Percentiles rank a stretch among this genome's conserved stretches.
phyloP scores from a whole-genome alignment of 2,797 vertebrate genomes.

The Microchirus variegatus region DNA sequence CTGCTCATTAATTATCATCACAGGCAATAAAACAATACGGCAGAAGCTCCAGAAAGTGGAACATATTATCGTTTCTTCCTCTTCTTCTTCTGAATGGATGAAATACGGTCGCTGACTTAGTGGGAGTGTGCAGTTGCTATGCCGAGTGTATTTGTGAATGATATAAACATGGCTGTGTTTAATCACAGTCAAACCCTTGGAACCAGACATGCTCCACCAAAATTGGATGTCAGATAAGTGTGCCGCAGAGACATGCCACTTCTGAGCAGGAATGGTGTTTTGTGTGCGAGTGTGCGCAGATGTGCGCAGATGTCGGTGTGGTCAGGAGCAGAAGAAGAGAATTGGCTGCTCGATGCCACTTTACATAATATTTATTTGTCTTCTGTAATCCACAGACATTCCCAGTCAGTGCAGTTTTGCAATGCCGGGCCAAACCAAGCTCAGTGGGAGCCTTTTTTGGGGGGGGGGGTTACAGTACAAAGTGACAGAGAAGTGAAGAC shows the following conservation, averaged over 20 bases:
- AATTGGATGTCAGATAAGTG: slow-evolving; percentile 29
- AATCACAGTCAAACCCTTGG: slow-evolving; percentile 32
- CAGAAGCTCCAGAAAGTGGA: slow-evolving; percentile 19
- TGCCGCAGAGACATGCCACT: slow-evolving; percentile 39
- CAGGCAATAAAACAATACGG: slow-evolving; percentile 4
- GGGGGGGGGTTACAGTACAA: slow-evolving; percentile 13
- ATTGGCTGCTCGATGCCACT: slow-evolving; percentile 32
- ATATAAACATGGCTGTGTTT: slow-evolving; percentile 30
- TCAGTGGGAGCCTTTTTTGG: slow-evolving; percentile 1
- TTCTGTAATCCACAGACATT: slow-evolving; percentile 29
- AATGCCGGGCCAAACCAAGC: slow-evolving; percentile 12
- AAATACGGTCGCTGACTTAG: slow-evolving; percentile 21
- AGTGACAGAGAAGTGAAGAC: slow-evolving; percentile 14
- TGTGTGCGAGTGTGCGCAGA: background rate
- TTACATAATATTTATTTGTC: slow-evolving; percentile 48
- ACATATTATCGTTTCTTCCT: slow-evolving; percentile 5
- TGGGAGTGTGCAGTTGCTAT: slow-evolving; percentile 1
- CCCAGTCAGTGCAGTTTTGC: slow-evolving; percentile 13
- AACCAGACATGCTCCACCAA: slow-evolving; percentile 44
- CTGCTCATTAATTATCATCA: background rate
- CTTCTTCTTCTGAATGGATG: slow-evolving; percentile 4
- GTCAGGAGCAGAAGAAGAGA: slow-evolving; percentile 57
- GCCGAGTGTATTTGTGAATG: background rate
- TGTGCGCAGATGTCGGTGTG: slow-evolving; percentile 1
- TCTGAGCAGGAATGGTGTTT: slow-evolving; percentile 19